Evolutionary conservation across 1,140 invertebrate genomes (phyloP), one percentile per base, ranked within the genome.

Genomic region (Saccostrea glomerata): DNA sequence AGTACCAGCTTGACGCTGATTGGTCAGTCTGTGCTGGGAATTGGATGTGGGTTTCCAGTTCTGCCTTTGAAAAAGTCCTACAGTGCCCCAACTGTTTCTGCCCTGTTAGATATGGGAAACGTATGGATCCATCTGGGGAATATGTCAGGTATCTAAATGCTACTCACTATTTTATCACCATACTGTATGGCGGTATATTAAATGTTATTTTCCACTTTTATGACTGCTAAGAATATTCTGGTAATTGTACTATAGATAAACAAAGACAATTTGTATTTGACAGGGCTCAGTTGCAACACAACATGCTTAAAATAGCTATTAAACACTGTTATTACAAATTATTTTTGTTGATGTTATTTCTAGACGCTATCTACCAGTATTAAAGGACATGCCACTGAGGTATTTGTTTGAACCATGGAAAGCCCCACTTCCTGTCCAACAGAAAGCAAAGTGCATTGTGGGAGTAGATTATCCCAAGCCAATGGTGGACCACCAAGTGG

Each of bases 11-110:
- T 0, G 97, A 97, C 93, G 97, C 97, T 88, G 96, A 97, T 94
- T 97, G 96, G 96, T 97, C 97, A 5, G 96, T 97, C 0, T 97
- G 96, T 94, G 96, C 97, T 25, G 97, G 97, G 47, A 97, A 97
- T 94, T 97, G 97, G 97, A 97, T 97, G 97, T 97, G 97, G 97
- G 96, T 97, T 6, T 97, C 97, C 9, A 96, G 96, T 40, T 97
- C 96, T 54, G 97, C 97, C 11, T 97, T 97, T 94, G 97, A 92
- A 96, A 97, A 94, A 96, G 96, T 87, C 94, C 91, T 95, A 0
- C 93, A 94, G 73, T 95, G 94, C 87, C 96, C 89, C 93, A 96
- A 90, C 90, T 97, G 97, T 93, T 96, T 96, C 70, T 96, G 96
- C 90, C 97, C 97, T 0, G 96, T 97, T 56, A 95, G 96, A 4